Base-by-base conservation (phyloP, 2,888 invertebrate genomes). In the Athalia cordata region DNA sequence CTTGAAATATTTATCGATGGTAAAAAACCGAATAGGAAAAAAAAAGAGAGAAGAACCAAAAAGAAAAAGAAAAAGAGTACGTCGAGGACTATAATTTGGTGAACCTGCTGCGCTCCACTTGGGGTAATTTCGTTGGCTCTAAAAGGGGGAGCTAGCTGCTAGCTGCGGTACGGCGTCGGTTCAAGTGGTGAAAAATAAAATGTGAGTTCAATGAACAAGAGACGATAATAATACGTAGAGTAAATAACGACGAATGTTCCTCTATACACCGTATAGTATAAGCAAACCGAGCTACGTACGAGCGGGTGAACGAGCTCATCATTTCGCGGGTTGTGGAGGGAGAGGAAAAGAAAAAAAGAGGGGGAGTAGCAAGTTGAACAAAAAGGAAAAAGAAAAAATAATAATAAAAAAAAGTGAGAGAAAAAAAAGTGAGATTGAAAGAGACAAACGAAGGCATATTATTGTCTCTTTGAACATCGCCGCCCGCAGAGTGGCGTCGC, bases 381-480 rank as follows among this genome's bases (percentile, higher is more conserved):
- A 74, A 65, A 50, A 11, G 45, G 57, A 74, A 52, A 62, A 50
- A 49, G 15, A 49, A 13, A 66, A 49, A 13, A 72, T 0, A n/a
- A n/a, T n/a, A n/a, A n/a, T n/a, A n/a, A n/a, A n/a, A n/a, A n/a
- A n/a, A n/a, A 15, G 4, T 47, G 45, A 59, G 15, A 59, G 47
- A 61, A 67, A 68, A 15, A 47, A 15, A 50, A 61, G 64, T 67
- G 75, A 77, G 70, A 77, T 68, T 61, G 65, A 66, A 61, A 80
- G 67, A 77, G 79, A 72, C 68, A 77, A 70, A 80, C 78, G 78
- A 76, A 74, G 80, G 75, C 75, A 64, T 75, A 75, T 75, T 62
- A 64, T 62, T 75, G 61, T 75, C 75, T 50, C 75, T 75, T 75
- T 75, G 75, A 75, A 62, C 50, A 75, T 64, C 29, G 75, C 75